Base-by-base conservation (phyloP, 2,797 vertebrate genomes). In the Lepus townsendii region DNA sequence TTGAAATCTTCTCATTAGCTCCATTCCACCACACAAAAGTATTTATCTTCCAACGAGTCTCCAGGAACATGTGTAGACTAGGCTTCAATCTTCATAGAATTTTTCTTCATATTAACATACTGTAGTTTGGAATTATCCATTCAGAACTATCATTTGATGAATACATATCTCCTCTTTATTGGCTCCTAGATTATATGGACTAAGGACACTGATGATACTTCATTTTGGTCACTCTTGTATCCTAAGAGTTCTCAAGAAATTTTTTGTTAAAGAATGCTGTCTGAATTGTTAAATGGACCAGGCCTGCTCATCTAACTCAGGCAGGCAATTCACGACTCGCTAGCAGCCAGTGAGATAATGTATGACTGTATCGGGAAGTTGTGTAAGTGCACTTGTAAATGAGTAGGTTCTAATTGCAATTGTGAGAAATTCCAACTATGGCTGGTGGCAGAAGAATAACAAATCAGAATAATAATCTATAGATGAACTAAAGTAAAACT, bases 1-100 rank as follows among this genome's bases (percentile, higher is more conserved):
- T 79, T 88, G 63, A 32, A 84, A 68, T 89, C 60, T 90, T 89
- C 78, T 80, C 62, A 69, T 75, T 91, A 77, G 52, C 76, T 52
- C 50, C 50, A 90, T 72, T 65, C 24, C 71, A 65, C 22, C 32
- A 82, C 17, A 62, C 10, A 7, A 42, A 78, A 89, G 47, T 50
- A 72, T 66, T 27, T 90, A 42, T 83, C 92, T 92, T 93, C 69
- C 35, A 32, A 63, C 72, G 54, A 83, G 82, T 69, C 26, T 91
- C 47, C 42, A 85, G 42, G 38, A 72, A 17, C 30, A 52, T 26
- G 26, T 66, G 17, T 26, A 85, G 32, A 38, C 20, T 69, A 38
- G 50, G 42, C 27, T 91, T 60, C 66, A 11, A 75, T 27, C 77
- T 12, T 78, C n/a, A 71, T 2, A 11, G 3, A 68, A 62, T 12